Evolutionary conservation across 2,113 vertebrate genomes (phyloP).

Genomic region (Picathartes gymnocephalus): DNA sequence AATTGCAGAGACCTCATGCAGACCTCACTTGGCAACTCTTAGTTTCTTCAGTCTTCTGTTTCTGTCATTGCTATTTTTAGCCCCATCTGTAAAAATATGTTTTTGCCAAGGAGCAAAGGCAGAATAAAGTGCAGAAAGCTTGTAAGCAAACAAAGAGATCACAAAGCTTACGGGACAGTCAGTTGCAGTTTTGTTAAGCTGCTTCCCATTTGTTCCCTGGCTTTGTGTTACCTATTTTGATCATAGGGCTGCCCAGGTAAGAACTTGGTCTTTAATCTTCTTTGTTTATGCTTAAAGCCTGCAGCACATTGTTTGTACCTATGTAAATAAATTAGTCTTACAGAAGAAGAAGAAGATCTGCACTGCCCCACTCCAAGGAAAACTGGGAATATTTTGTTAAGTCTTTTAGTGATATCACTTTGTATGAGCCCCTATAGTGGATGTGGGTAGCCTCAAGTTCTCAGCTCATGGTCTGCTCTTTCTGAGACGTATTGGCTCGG

Average conservation of each 20-base stretch:
- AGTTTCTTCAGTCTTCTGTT: not conserved
- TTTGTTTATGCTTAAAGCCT: not conserved
- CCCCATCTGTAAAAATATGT: constrained; percentile 37
- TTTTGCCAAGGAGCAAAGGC: constrained; percentile 24
- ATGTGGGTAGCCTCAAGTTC: not conserved
- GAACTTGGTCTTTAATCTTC: not conserved
- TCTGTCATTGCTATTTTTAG: constrained; percentile 43
- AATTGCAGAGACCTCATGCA: not conserved
- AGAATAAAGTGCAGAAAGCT: constrained; percentile 1
- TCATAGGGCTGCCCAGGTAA: not conserved
- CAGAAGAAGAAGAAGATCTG: not conserved
- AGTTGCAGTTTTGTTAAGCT: not conserved
- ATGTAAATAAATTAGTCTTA: not conserved
- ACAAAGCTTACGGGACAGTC: not conserved
- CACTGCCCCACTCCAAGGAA: not conserved
- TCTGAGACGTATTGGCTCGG: accelerated
- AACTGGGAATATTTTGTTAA: not conserved
- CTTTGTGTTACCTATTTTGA: not conserved
- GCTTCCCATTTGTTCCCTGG: not conserved
- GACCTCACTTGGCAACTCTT: not conserved
- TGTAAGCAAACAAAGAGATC: constrained; percentile 25
- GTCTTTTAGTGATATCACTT: not conserved
- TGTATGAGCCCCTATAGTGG: not conserved
- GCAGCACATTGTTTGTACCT: not conserved
- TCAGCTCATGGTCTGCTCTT: not conserved